Base-by-base conservation (phyloP, 2,113 vertebrate species). In the Otus sunia region DNA sequence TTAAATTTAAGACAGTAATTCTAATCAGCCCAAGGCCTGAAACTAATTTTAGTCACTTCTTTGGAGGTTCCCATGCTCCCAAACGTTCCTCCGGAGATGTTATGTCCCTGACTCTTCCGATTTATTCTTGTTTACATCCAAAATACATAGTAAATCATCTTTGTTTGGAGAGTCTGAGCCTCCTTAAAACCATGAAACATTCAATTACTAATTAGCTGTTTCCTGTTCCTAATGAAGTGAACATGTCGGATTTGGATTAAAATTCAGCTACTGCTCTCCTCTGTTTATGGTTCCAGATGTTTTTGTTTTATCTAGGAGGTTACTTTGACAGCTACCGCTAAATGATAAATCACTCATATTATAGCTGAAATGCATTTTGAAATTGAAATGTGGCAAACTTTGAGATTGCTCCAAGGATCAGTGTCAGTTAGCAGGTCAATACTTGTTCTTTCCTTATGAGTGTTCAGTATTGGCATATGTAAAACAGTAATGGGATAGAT, bases 291-390 rank as follows among this genome's bases (percentile, higher is more conserved):
- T 98, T 98, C 98, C 98, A 99, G 98, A 98, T 99, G 98, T 98
- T 98, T 98, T 97, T 98, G 97, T 98, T 99, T 98, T 98, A 98
- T 98, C 98, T 98, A 91, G 82, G 97, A 98, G 96, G 98, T 98
- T 98, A 97, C 95, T 98, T 97, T 98, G 98, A 98, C 98, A 98
- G 98, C 98, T 97, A 97, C 96, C 83, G 96, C 98, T 98, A 98
- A 98, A 98, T 98, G 98, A 99, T 98, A 98, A 98, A 98, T 99
- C 98, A 98, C 98, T 98, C 96, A 97, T 98, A 98, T 98, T 98
- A 98, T 96, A 96, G 96, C 97, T 97, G 96, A 98, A 98, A 98
- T 98, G 96, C 97, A 97, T 98, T 98, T 98, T 98, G 97, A 98
- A 98, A 98, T 98, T 98, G 98, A 98, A 98, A 98, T 97, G 97